Percentiles rank a stretch among this genome's conserved stretches.
Conservation (phyloP, 1,140 invertebrate genomes). For the Nasonia longicornis region DNA sequence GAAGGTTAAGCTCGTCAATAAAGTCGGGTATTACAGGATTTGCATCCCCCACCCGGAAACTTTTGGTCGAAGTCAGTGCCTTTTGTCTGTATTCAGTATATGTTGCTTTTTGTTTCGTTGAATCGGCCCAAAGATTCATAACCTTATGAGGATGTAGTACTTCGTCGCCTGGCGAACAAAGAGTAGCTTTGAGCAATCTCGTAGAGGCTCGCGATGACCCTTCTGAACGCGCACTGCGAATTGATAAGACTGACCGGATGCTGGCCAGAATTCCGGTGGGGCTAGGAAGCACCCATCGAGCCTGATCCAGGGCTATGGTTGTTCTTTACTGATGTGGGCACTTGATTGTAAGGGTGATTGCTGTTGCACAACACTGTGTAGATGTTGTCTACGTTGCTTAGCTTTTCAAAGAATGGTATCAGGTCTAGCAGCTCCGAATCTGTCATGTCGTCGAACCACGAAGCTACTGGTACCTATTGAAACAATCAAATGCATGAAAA, state of each 20-base stretch:
- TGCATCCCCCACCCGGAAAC: not conserved
- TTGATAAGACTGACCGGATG: constrained; percentile 60
- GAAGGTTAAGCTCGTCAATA: constrained; percentile 16
- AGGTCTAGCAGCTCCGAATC: constrained; percentile 95
- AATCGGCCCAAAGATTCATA: constrained; percentile 13
- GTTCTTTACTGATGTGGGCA: constrained; percentile 53
- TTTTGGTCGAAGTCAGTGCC: not conserved
- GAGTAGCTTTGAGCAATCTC: constrained; percentile 58
- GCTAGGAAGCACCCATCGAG: constrained; percentile 66
- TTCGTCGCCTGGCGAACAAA: constrained; percentile 33
- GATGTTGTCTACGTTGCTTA: constrained; percentile 94
- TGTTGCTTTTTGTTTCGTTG: constrained; percentile 29
- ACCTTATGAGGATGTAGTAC: constrained; percentile 22
- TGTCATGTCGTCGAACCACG: constrained; percentile 97
- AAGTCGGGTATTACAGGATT: constrained; percentile 7
- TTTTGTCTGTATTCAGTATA: not conserved
- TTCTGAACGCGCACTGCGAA: constrained; percentile 62
- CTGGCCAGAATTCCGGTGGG: constrained; percentile 62
- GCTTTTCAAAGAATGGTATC: constrained; percentile 95
- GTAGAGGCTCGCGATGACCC: constrained; percentile 58
- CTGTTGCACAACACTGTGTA: constrained; percentile 92
- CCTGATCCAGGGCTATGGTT: constrained; percentile 60
- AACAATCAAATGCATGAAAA: not conserved
- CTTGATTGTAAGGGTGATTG: constrained; percentile 82
- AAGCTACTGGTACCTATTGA: constrained; percentile 90